These are phyloP conservation scores for Oreonectes daqikongensis DNA, from an alignment of 2,797 vertebrate species.

Conservation along the genomic window DNA sequence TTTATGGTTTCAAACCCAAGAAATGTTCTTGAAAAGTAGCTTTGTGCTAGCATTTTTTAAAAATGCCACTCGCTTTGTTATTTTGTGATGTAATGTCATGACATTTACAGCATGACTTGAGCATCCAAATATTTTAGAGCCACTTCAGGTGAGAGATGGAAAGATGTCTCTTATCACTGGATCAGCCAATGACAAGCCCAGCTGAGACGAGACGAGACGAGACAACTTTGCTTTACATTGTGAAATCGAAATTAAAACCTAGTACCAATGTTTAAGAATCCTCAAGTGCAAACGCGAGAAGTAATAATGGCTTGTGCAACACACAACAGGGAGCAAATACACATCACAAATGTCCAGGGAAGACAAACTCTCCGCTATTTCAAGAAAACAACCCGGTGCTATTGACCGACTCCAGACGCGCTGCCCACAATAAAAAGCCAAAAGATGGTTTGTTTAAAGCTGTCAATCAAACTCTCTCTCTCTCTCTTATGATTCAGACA, in stretches of 20 bases:
- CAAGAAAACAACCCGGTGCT: conserved; percentile 6
- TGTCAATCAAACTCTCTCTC: conserved; percentile 33
- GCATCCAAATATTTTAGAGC: neutral
- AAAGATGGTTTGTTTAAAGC: conserved; percentile 33
- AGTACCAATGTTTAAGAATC: neutral
- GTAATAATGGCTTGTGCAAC: conserved; percentile 1
- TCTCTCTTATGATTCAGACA: conserved; percentile 7
- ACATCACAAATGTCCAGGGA: neutral
- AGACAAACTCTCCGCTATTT: neutral
- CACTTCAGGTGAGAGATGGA: neutral
- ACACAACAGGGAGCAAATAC: neutral
- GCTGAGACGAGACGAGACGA: neutral
- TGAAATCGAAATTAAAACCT: neutral
- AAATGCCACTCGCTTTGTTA: too few species aligned
- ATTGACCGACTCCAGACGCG: conserved; percentile 24
- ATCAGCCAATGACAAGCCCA: neutral
- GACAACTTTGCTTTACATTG: too few species aligned
- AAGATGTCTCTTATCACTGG: neutral
- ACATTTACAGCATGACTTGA: too few species aligned
- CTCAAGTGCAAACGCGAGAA: neutral
- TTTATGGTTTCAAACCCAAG: too few species aligned
- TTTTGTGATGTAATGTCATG: too few species aligned
- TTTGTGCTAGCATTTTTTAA: too few species aligned
- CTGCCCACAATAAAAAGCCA: conserved; percentile 8
- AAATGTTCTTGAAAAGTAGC: too few species aligned